phyloP scores from a whole-genome alignment of 2,113 vertebrate genomes.

The Antennarius striatus region DNA sequence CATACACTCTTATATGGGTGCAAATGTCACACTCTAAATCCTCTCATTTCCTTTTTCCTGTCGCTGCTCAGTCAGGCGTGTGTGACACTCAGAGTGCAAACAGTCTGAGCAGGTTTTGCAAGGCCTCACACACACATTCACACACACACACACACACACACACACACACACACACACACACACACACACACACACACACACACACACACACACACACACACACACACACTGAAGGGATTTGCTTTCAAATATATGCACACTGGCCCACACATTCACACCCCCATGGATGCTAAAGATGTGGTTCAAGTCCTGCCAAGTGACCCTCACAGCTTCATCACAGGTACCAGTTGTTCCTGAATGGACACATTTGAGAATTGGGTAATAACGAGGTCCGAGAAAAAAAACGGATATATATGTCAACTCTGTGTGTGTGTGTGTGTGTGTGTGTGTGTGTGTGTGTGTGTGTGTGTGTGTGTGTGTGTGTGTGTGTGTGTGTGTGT shows the following conservation, averaged over 20 bases:
- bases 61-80: slow-evolving; percentile 65
- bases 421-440: slow-evolving; percentile 38
- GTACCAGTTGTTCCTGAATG: slow-evolving; percentile 34
- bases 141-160: not conserved
- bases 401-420: no score
- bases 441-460: slow-evolving; percentile 23
- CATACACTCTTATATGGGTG: slow-evolving; percentile 30
- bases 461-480: slow-evolving; percentile 22
- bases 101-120: slow-evolving; percentile 42
- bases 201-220: slow-evolving; percentile 7
- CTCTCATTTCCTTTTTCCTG: slow-evolving; percentile 76
- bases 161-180: slow-evolving; percentile 12
- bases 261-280: slow-evolving; percentile 38
- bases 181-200: slow-evolving; percentile 1
- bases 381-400: slow-evolving; percentile 51
- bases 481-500: slow-evolving; percentile 32
- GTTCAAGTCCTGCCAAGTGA: slow-evolving; percentile 53
- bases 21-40: slow-evolving; percentile 65
- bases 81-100: slow-evolving; percentile 54
- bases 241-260: slow-evolving; percentile 41
- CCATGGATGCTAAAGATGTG: slow-evolving; percentile 29
- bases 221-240: not conserved
- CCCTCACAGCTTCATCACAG: slow-evolving; percentile 39
- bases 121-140: slow-evolving; percentile 19
- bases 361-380: slow-evolving; percentile 36